Percentiles rank a stretch among this genome's conserved stretches.
Conservation (phyloP, 1,140 invertebrate genomes). For the Lysiphlebus fabarum region DNA sequence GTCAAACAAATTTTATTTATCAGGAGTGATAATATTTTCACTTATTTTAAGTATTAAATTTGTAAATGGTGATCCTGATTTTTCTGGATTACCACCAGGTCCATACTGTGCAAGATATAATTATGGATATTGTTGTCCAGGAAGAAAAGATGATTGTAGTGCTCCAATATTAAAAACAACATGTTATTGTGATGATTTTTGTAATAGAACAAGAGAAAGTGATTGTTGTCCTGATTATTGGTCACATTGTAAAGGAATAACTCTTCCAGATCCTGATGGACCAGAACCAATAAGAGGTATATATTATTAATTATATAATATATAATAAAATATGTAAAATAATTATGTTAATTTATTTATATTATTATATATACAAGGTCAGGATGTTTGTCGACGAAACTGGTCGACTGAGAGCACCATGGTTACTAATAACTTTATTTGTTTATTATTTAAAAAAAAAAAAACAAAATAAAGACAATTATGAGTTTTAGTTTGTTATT, state of each 20-base stretch:
- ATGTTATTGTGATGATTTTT: slow-evolving; percentile 94
- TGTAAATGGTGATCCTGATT: slow-evolving; percentile 32
- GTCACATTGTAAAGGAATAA: slow-evolving; percentile 62
- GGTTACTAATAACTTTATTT: too few species aligned
- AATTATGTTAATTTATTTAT: slow-evolving; percentile 4
- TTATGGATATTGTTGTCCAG: slow-evolving; percentile 62
- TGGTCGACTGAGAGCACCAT: too few species aligned
- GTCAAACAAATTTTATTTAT: not conserved
- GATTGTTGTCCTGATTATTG: slow-evolving; percentile 90
- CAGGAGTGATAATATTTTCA: slow-evolving; percentile 10
- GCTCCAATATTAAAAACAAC: slow-evolving; percentile 71
- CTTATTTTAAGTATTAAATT: slow-evolving; percentile 18
- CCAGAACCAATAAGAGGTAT: slow-evolving; percentile 30
- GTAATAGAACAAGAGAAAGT: slow-evolving; percentile 63
- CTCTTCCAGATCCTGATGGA: slow-evolving; percentile 25
- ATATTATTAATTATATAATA: not conserved
- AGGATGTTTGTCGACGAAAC: too few species aligned
- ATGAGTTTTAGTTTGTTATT: too few species aligned
- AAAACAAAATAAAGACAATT: too few species aligned
- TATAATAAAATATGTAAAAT: slow-evolving; percentile 7
- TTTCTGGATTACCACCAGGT: slow-evolving; percentile 40
- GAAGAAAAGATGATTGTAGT: slow-evolving; percentile 71
- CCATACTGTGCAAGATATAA: slow-evolving; percentile 48
- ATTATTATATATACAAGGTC: too few species aligned
- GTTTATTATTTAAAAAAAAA: too few species aligned